These are phyloP conservation scores for Opisthocomus hoazin DNA, from an alignment of 2,113 vertebrate species.

Conservation along the genomic window DNA sequence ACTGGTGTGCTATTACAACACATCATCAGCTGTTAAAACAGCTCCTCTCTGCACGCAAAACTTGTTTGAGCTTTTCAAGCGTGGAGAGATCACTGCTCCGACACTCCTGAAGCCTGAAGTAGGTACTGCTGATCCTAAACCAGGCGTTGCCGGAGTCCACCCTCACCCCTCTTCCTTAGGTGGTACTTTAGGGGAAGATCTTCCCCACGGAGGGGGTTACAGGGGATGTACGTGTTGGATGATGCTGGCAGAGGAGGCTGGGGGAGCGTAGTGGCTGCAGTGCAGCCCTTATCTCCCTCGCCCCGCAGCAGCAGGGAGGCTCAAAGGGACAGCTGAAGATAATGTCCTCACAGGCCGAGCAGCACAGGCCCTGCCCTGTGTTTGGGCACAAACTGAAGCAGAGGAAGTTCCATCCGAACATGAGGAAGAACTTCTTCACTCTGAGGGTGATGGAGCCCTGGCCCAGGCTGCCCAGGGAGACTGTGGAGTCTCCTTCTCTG, in stretches of 20 bases:
- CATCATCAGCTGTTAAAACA: background rate
- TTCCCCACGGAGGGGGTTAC: background rate
- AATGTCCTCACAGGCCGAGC: background rate
- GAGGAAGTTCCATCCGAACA: no score
- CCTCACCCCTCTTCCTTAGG: background rate
- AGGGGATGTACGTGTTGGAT: background rate
- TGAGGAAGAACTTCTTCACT: no score
- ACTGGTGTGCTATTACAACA: rapidly evolving
- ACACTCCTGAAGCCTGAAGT: background rate
- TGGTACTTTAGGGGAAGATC: background rate
- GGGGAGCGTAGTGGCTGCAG: rapidly evolving
- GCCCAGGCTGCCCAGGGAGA: no score
- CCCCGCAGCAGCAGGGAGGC: background rate
- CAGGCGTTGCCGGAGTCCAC: no score
- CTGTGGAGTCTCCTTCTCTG: no score
- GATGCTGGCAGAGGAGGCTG: background rate
- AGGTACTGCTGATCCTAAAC: background rate
- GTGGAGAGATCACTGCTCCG: background rate
- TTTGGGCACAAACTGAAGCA: no score
- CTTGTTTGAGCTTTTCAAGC: background rate
- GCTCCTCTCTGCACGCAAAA: background rate
- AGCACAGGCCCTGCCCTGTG: background rate
- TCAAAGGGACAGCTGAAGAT: background rate
- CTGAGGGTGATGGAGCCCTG: no score
- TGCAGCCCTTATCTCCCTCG: rapidly evolving